Evolutionary conservation across 1,140 invertebrate genomes (phyloP).

Genomic region (Drosophila baimaii): DNA sequence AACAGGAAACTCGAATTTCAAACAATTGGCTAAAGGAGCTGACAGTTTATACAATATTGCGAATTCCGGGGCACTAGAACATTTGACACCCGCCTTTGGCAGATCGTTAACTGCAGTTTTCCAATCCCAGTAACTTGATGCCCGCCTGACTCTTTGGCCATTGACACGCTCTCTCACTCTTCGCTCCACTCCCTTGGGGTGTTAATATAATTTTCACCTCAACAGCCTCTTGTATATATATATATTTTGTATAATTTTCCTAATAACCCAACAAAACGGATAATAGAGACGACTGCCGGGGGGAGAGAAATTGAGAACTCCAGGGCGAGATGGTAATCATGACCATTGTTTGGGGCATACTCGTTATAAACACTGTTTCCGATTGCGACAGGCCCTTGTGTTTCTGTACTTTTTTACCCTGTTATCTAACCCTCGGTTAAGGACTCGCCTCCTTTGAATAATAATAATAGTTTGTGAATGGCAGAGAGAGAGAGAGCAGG

Average conservation of each 20-base stretch:
- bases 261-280: slow-evolving; percentile 59
- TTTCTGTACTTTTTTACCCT: slow-evolving; percentile 9
- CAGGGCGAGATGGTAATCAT: slow-evolving; percentile 41
- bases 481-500: not conserved
- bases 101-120: slow-evolving; percentile 61
- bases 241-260: slow-evolving; percentile 63
- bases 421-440: slow-evolving; percentile 72
- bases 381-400: slow-evolving; percentile 47
- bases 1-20: slow-evolving; percentile 74
- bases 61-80: slow-evolving; percentile 55
- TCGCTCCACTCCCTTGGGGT: slow-evolving; percentile 25
- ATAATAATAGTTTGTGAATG: slow-evolving; percentile 19
- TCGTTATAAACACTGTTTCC: slow-evolving; percentile 74
- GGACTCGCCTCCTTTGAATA: slow-evolving; percentile 25
- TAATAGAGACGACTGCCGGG: slow-evolving; percentile 1
- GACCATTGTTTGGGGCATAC: slow-evolving; percentile 59
- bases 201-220: slow-evolving; percentile 66
- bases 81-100: slow-evolving; percentile 70
- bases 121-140: slow-evolving; percentile 57
- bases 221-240: slow-evolving; percentile 40
- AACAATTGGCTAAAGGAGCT: slow-evolving; percentile 59
- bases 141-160: slow-evolving; percentile 54
- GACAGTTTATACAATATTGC: slow-evolving; percentile 78
- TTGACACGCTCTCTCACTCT: slow-evolving; percentile 50
- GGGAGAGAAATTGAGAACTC: slow-evolving; percentile 32